These are phyloP conservation scores for Malaclemys terrapin DNA, from an alignment of 2,113 vertebrate genomes.

Conservation along the genomic window DNA sequence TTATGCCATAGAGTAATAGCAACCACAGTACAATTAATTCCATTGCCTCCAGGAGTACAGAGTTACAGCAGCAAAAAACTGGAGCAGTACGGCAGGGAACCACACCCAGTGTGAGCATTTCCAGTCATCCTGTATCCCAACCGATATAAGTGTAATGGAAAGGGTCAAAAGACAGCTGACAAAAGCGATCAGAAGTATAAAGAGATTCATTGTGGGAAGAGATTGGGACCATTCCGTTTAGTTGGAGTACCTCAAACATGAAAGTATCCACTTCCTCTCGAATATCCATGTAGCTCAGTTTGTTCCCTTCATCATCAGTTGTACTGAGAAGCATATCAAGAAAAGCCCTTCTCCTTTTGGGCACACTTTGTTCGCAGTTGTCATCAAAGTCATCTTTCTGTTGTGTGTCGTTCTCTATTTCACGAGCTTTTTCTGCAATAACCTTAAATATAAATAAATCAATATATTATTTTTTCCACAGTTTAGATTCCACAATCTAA, in stretches of 20 bases:
- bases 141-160: background rate
- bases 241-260: slow-evolving; percentile 91
- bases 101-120: background rate
- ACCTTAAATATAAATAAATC: slow-evolving; percentile 80
- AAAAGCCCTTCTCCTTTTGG: slow-evolving; percentile 86
- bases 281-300: slow-evolving; percentile 85
- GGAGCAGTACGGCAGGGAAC: background rate
- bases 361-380: slow-evolving; percentile 25
- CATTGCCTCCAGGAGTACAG: background rate
- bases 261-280: slow-evolving; percentile 98
- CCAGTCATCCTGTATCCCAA: background rate
- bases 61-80: background rate
- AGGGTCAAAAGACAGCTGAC: background rate
- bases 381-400: background rate
- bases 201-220: background rate
- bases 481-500: background rate
- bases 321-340: slow-evolving; percentile 91
- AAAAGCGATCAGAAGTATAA: background rate
- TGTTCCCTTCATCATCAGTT: slow-evolving; percentile 88
- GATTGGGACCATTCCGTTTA: background rate
- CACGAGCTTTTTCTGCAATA: slow-evolving; percentile 83
- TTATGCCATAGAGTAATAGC: background rate
- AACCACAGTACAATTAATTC: background rate
- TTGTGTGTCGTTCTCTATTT: slow-evolving; percentile 46
- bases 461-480: background rate